These are phyloP conservation scores for Pangasius sanitwongsei DNA, from an alignment of 2,797 vertebrate genomes.

Conservation along the genomic window DNA sequence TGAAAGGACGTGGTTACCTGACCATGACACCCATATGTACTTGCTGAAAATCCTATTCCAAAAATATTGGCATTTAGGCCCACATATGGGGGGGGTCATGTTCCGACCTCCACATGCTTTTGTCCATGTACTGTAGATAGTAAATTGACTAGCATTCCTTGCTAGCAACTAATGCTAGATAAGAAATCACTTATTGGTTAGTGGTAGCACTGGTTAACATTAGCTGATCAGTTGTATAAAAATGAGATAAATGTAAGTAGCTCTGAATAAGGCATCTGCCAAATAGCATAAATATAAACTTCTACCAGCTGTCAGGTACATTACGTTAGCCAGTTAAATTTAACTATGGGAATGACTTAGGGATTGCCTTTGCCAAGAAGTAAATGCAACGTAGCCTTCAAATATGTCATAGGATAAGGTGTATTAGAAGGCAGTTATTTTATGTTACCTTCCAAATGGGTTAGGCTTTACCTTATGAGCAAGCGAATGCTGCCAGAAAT, in stretches of 20 bases:
- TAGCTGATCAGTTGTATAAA: background rate
- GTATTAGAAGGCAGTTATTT: background rate
- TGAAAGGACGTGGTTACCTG: background rate
- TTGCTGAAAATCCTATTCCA: background rate
- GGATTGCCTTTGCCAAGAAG: background rate
- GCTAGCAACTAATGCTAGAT: background rate
- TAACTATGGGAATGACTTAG: background rate
- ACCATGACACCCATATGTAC: background rate
- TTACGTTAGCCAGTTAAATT: background rate
- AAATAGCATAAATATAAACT: background rate
- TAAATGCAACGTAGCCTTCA: background rate
- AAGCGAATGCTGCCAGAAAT: background rate
- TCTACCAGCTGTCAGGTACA: background rate
- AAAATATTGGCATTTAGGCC: background rate
- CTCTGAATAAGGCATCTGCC: background rate
- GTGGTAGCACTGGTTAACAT: background rate
- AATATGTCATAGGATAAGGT: background rate
- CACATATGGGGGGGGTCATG: background rate
- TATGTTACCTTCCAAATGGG: background rate
- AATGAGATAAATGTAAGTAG: background rate
- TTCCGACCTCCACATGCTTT: background rate
- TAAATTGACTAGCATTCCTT: background rate
- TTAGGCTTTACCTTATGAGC: background rate
- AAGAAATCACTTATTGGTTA: background rate
- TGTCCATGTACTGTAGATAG: background rate